Conservation (phyloP, 2,113 vertebrate species). For the Narcine bancroftii region DNA sequence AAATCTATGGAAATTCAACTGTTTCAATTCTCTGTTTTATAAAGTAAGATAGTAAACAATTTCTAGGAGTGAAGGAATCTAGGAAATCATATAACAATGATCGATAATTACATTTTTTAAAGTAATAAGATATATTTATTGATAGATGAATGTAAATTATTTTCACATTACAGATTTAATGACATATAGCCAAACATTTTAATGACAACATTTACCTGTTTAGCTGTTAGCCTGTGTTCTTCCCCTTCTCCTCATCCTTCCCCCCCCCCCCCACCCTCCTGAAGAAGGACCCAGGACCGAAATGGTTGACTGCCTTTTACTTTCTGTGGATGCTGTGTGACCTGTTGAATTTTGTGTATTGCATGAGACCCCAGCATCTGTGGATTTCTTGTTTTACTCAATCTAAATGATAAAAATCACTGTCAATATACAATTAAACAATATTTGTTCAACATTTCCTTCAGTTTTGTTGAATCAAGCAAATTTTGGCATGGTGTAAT, state of each 20-base stretch:
- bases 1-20: neutral
- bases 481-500: neutral
- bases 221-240: no score
- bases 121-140: slow-evolving; percentile 31
- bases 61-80: slow-evolving; percentile 21
- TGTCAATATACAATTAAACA: neutral
- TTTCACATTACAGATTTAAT: neutral
- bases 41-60: slow-evolving; percentile 36
- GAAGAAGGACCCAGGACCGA: no score
- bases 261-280: no score
- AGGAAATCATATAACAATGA: slow-evolving; percentile 16
- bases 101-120: slow-evolving; percentile 10
- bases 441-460: neutral
- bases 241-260: no score
- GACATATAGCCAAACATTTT: neutral
- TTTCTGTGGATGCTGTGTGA: no score
- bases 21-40: neutral
- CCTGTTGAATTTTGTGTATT: no score
- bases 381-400: no score
- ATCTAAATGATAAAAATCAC: no score
- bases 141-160: slow-evolving; percentile 29
- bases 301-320: no score
- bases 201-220: no score
- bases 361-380: no score
- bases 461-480: neutral